Base-by-base conservation (phyloP, 2,797 vertebrate species). In the Falco cherrug region DNA sequence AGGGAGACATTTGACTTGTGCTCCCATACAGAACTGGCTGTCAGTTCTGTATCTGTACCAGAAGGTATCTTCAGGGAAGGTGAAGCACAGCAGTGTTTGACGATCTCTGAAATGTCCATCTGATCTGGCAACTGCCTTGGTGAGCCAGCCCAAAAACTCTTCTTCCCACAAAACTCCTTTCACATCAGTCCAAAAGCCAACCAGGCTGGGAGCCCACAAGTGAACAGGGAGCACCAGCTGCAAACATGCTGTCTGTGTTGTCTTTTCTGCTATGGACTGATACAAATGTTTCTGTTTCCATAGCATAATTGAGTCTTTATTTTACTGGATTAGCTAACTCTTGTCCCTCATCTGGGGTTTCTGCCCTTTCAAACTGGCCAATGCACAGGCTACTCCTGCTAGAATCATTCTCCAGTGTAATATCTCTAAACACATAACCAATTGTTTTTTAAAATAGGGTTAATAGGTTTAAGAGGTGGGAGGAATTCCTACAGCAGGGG, bases 21-120 rank as follows among this genome's bases (percentile, higher is more conserved):
- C 50, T 64, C 24, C 50, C 10, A 26, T 22, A 29, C 21, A 70
- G 41, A 70, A 71, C 41, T 15, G 29, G 10, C 47, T 14, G 4
- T 43, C 41, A 43, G 41, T 43, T 43, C 41, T 16, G 41, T 43
- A 43, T 43, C 41, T 16, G 41, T 43, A 43, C 15, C 41, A 43
- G 41, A 69, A 13, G 24, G 20, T 9, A 33, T 45, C 35, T 65
- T 53, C 28, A 26, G 19, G 45, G 37, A 74, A 57, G 9, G 11
- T 59, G 54, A 73, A 85, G 16, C 37, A 53, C 18, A 45, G 8
- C 11, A n/a, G 8, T 10, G 12, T 74, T 45, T 56, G 31, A 45
- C 35, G 50, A 17, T 18, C 35, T 78, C 67, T 0, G 1, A 59
- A 33, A 82, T 9, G 7, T 4, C 16, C 0, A 0, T 56, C 60